Percentiles rank a stretch among this genome's conserved stretches.
Evolutionary conservation across 2,797 vertebrate species (phyloP).

Genomic region (Macroramphosus scolopax): DNA sequence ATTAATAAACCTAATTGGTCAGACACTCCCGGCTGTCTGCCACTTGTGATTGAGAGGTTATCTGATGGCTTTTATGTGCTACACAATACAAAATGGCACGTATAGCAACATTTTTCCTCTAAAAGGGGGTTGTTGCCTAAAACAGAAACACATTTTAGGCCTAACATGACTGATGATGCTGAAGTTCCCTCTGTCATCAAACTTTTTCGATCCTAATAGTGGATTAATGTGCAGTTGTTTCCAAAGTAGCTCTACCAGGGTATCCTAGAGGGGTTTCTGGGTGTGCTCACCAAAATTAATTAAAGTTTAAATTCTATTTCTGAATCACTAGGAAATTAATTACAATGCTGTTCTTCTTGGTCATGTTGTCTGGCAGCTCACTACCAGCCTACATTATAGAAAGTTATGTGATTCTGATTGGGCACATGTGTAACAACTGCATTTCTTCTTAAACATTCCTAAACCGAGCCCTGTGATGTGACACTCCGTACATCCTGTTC

Average conservation of each 20-base stretch:
- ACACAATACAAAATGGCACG: background rate
- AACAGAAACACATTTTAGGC: background rate
- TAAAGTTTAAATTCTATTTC: constrained; percentile 2
- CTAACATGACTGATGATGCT: constrained; percentile 12
- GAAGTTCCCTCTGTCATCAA: constrained; percentile 45
- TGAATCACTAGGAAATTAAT: constrained; percentile 1
- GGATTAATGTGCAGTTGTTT: constrained; percentile 22
- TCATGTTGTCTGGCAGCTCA: constrained; percentile 30
- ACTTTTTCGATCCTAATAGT: constrained; percentile 40
- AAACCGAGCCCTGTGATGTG: constrained; percentile 11
- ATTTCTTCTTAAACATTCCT: constrained; percentile 30
- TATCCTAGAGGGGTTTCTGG: background rate
- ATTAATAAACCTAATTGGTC: constrained; percentile 7
- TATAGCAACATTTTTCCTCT: background rate
- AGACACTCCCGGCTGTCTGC: constrained; percentile 1
- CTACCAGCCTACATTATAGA: constrained; percentile 42
- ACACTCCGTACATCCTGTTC: constrained; percentile 40
- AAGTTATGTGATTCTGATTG: constrained; percentile 62
- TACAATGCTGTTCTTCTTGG: constrained; percentile 9
- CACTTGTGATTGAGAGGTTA: constrained; percentile 11
- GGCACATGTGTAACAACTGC: constrained; percentile 24
- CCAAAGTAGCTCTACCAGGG: background rate
- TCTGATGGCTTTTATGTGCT: constrained; percentile 25
- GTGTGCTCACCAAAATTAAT: constrained; percentile 14
- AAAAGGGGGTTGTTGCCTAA: background rate